Evolutionary conservation across 2,888 invertebrate species (phyloP).

Genomic region (Cyrtodaria siliqua): DNA sequence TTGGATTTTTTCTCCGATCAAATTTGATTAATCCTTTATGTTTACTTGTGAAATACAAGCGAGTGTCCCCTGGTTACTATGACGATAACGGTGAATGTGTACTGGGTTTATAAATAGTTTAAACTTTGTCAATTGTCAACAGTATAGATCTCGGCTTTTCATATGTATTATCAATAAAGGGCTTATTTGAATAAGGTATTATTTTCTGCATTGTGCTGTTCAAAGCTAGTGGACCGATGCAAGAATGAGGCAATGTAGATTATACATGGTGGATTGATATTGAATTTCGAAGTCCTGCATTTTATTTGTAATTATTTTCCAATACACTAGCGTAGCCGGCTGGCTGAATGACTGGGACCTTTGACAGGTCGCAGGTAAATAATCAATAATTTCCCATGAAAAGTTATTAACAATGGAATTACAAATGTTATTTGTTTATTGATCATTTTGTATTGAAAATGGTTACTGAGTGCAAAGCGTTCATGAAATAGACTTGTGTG

Average conservation of each 20-base stretch:
- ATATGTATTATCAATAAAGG: slow-evolving; percentile 2
- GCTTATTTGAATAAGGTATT: slow-evolving; percentile 2
- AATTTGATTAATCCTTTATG: slow-evolving; percentile 38
- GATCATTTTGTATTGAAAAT: too few species aligned
- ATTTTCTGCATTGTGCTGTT: background rate
- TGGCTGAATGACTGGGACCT: too few species aligned
- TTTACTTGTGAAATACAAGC: slow-evolving; percentile 43
- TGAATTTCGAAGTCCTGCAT: too few species aligned
- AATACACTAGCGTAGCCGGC: too few species aligned
- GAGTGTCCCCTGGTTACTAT: slow-evolving; percentile 62
- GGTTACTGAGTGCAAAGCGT: too few species aligned
- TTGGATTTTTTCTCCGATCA: slow-evolving; percentile 34
- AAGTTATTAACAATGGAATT: background rate
- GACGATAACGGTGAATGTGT: slow-evolving; percentile 42
- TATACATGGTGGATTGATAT: too few species aligned
- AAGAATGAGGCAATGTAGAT: too few species aligned
- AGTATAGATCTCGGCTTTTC: background rate
- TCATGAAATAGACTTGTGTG: too few species aligned
- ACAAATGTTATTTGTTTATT: too few species aligned
- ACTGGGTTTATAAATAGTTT: slow-evolving; percentile 54
- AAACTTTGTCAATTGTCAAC: slow-evolving; percentile 47
- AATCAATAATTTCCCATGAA: slow-evolving; percentile 11
- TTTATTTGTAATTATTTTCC: too few species aligned
- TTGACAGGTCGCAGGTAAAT: background rate
- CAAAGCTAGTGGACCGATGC: too few species aligned